Percentiles rank a stretch among this genome's conserved stretches.
These are phyloP conservation scores for Helicorthomorpha holstii DNA, from an alignment of 1,140 invertebrate species.

Conservation along the genomic window DNA sequence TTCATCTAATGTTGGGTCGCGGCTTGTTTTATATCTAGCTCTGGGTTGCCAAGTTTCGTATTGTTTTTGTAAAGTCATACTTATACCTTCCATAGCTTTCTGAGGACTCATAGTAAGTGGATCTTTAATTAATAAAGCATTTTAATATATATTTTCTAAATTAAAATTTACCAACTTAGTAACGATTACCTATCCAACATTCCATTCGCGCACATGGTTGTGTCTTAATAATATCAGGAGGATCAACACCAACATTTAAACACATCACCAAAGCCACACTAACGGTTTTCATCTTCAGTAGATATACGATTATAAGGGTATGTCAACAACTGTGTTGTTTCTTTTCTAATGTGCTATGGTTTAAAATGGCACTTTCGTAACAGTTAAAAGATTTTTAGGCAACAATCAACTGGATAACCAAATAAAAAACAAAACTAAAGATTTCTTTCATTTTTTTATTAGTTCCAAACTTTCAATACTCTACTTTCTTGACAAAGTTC, in stretches of 20 bases:
- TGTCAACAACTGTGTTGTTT: background rate
- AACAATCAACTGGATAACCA: constrained; percentile 5
- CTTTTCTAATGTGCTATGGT: constrained; percentile 1
- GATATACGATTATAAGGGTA: background rate
- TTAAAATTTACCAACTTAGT: too few relatives aligned
- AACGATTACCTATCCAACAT: constrained; percentile 79
- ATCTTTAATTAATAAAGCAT: constrained; percentile 19
- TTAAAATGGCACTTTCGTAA: constrained; percentile 2
- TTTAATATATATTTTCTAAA: too few relatives aligned
- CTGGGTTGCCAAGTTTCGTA: constrained; percentile 96
- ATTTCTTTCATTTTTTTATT: too few relatives aligned
- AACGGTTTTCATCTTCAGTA: constrained; percentile 84
- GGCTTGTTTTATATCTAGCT: constrained; percentile 85
- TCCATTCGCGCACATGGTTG: constrained; percentile 88
- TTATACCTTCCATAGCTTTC: constrained; percentile 87
- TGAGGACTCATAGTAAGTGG: constrained; percentile 65
- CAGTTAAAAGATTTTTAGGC: too few relatives aligned
- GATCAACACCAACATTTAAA: constrained; percentile 96
- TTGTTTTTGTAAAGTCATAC: constrained; percentile 78
- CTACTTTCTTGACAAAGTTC: too few relatives aligned
- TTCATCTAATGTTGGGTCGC: constrained; percentile 95
- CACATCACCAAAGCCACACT: constrained; percentile 95
- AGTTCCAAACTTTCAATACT: too few relatives aligned
- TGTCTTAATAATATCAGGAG: constrained; percentile 93
- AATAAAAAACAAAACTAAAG: constrained; percentile 1